A percentile compares a stretch with the other conserved stretches of the same genome.
These are phyloP conservation scores for Ennomos quercinarius DNA, from an alignment of 2,888 invertebrate genomes.

Conservation along the genomic window DNA sequence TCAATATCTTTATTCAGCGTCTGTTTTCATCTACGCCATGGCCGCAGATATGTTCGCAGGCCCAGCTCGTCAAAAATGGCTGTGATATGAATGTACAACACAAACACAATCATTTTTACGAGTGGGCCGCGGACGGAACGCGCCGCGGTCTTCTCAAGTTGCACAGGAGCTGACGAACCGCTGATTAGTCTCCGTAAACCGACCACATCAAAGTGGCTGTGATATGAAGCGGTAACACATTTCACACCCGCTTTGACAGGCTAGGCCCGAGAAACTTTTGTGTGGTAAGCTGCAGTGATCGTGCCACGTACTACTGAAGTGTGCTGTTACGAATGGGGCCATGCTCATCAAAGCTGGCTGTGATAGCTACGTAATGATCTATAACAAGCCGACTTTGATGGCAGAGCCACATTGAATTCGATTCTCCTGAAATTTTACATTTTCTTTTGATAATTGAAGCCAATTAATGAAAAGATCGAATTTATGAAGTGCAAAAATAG, in stretches of 20 bases:
- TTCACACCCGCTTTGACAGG: slow-evolving; percentile 96
- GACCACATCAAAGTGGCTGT: slow-evolving; percentile 99
- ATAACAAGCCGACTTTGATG: slow-evolving; percentile 94
- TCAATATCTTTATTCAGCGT: background rate
- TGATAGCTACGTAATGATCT: slow-evolving; percentile 91
- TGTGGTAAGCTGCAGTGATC: slow-evolving; percentile 13
- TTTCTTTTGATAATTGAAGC: background rate
- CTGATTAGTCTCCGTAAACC: slow-evolving; percentile 79
- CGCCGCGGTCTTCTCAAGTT: background rate
- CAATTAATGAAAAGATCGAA: slow-evolving; percentile 1
- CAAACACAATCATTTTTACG: slow-evolving; percentile 94
- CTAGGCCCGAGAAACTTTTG: slow-evolving; percentile 83
- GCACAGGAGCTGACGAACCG: slow-evolving; percentile 4
- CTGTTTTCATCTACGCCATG: background rate
- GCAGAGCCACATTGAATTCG: slow-evolving; percentile 81
- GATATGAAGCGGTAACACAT: slow-evolving; percentile 91
- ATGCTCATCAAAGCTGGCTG: slow-evolving; percentile 98
- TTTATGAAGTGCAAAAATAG: background rate
- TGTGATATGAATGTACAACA: slow-evolving; percentile 92
- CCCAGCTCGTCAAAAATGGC: slow-evolving; percentile 98
- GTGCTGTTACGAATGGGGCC: slow-evolving; percentile 78
- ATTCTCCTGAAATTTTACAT: slow-evolving; percentile 41
- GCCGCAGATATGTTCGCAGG: slow-evolving; percentile 62
- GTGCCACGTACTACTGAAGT: background rate
- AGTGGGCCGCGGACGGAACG: slow-evolving; percentile 76